phyloP scores from a whole-genome alignment of 2,113 vertebrate genomes.

The Platysternon megacephalum region DNA sequence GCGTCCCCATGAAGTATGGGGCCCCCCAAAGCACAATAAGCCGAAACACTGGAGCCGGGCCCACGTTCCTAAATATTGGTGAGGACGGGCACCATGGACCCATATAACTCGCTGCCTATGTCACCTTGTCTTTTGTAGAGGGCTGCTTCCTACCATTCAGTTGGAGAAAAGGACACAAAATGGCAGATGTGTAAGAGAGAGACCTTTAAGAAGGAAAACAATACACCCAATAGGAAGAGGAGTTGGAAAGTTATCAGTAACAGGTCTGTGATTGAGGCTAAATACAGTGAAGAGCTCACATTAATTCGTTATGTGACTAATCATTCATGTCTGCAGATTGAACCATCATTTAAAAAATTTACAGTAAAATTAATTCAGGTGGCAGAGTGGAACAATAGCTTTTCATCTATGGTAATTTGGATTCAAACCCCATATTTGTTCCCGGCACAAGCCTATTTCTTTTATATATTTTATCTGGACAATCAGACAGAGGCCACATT shows the following conservation, averaged over 20 bases:
- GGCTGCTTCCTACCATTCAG: background rate
- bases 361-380: background rate
- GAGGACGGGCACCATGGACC: too few species aligned
- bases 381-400: background rate
- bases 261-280: background rate
- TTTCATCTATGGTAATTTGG: background rate
- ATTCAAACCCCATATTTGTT: constrained; percentile 1
- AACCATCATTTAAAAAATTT: background rate
- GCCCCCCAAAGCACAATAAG: too few species aligned
- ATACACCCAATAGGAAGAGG: background rate
- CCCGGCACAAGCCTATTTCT: background rate
- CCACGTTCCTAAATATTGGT: too few species aligned
- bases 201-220: background rate
- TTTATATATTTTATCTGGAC: background rate
- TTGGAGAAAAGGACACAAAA: background rate
- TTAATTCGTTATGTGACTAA: background rate
- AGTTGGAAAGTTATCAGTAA: background rate
- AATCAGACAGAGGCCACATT: background rate
- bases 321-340: background rate
- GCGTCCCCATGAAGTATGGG: too few species aligned
- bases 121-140: background rate
- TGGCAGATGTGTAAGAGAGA: background rate
- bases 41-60: too few species aligned
- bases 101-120: too few species aligned
- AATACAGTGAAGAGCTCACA: background rate